Percentiles rank a stretch among this genome's conserved stretches.
Conservation (phyloP, 2,888 invertebrate species). For the Melinopterus prodromus region DNA sequence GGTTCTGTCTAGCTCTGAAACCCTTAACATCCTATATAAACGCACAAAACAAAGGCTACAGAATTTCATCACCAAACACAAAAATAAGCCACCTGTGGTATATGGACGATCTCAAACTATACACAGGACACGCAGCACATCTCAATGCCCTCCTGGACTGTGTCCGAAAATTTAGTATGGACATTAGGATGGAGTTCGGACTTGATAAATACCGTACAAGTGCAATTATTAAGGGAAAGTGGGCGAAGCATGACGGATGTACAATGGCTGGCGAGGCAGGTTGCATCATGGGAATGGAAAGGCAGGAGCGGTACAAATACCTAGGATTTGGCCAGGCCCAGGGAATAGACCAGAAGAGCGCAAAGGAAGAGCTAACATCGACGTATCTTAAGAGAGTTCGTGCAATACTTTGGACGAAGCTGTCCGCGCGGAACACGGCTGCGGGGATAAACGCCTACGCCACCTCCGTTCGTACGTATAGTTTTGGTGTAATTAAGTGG, state of each 20-base stretch:
- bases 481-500: not conserved
- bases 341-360: not conserved
- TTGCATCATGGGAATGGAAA: not conserved
- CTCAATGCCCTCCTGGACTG: not conserved
- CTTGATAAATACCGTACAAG: not conserved
- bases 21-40: constrained; percentile 30
- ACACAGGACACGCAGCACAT: not conserved
- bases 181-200: not conserved
- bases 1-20: constrained; percentile 40
- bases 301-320: not conserved
- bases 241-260: not conserved
- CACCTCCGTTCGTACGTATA: constrained; percentile 17
- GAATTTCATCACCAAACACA: not conserved
- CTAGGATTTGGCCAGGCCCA: not conserved
- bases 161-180: not conserved
- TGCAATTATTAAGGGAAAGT: not conserved
- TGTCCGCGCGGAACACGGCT: not conserved
- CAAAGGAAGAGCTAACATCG: not conserved
- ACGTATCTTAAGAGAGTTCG: not conserved
- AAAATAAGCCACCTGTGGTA: constrained; percentile 37
- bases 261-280: not conserved
- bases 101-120: constrained; percentile 30
- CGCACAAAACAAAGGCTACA: not conserved
- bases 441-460: not conserved
- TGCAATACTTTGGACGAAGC: not conserved